These are phyloP conservation scores for Ceyx melanurus DNA, from an alignment of 2,113 vertebrate genomes.

Conservation along the genomic window DNA sequence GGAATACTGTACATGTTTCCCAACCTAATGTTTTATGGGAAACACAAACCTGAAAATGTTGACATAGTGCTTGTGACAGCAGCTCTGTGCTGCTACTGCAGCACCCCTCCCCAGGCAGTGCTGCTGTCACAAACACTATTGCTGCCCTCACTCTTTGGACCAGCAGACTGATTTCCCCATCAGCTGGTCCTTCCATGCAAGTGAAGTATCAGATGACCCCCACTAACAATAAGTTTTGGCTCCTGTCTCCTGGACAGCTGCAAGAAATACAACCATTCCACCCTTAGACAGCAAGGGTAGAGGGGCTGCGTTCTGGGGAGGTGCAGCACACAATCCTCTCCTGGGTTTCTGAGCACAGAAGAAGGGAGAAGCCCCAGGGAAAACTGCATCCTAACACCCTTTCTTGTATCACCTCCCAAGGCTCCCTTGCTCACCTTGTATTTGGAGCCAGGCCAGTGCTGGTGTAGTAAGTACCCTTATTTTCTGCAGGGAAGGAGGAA, in stretches of 20 bases:
- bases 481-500: neutral
- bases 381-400: neutral
- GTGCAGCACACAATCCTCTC: neutral
- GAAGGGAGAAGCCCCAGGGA: neutral
- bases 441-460: neutral
- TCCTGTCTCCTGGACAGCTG: neutral
- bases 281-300: neutral
- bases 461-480: neutral
- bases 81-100: neutral
- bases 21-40: neutral
- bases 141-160: rapidly evolving
- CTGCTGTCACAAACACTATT: neutral
- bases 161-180: neutral
- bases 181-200: neutral
- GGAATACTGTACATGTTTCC: neutral
- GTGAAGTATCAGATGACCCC: neutral
- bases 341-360: neutral
- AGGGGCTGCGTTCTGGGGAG: rapidly evolving
- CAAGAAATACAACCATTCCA: neutral
- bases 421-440: neutral
- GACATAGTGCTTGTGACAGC: neutral
- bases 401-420: neutral
- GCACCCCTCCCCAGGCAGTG: neutral
- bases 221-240: rapidly evolving
- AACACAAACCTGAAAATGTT: neutral